Evolutionary conservation across 1,140 invertebrate genomes (phyloP).

Genomic region (Limonius californicus): DNA sequence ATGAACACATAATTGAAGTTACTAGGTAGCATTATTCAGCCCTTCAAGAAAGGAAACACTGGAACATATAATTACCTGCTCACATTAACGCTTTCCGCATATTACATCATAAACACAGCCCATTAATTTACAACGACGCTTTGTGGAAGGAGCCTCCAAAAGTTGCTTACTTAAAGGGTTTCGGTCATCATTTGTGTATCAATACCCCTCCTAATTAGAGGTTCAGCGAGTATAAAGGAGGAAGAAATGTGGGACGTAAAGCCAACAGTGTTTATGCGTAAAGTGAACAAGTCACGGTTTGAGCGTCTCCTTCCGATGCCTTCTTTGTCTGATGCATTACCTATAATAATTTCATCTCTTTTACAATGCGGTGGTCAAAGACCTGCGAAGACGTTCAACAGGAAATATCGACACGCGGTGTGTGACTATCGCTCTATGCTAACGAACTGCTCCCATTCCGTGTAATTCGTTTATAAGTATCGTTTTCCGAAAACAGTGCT

Average conservation of each 20-base stretch:
- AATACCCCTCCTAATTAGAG: neutral
- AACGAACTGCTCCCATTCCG: slow-evolving; percentile 26
- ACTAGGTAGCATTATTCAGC: no score
- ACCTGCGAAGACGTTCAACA: slow-evolving; percentile 30
- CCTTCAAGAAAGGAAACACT: no score
- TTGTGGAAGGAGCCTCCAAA: neutral
- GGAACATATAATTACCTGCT: no score
- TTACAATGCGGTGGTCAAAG: slow-evolving; percentile 26
- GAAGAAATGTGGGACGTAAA: slow-evolving; percentile 1
- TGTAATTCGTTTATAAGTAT: slow-evolving; percentile 27
- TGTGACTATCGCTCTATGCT: slow-evolving; percentile 25
- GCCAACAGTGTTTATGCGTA: slow-evolving; percentile 5
- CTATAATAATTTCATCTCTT: slow-evolving; percentile 3
- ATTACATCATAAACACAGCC: no score
- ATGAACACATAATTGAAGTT: no score
- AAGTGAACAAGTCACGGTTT: slow-evolving; percentile 15
- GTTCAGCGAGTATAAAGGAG: neutral
- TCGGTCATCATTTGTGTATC: neutral
- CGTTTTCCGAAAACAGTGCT: slow-evolving; percentile 24
- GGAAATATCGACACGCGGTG: slow-evolving; percentile 31
- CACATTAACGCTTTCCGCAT: no score
- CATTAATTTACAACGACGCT: neutral
- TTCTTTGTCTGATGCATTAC: neutral
- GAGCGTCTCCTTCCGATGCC: neutral
- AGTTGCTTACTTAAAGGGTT: neutral